phyloP scores from a whole-genome alignment of 2,113 vertebrate species.

The Holacanthus passer region DNA sequence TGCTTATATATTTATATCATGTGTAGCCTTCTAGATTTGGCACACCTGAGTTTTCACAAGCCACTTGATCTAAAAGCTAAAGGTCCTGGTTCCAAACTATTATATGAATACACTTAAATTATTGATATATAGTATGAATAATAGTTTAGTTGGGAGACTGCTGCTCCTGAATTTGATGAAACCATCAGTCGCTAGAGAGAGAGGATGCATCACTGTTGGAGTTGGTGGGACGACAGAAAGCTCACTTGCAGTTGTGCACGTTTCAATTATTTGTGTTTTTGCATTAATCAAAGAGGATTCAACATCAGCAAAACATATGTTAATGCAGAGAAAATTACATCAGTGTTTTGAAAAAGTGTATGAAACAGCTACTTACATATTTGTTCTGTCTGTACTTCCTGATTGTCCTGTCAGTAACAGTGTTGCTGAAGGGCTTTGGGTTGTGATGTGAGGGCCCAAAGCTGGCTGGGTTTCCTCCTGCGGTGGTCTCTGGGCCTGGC shows the following conservation, averaged over 20 bases:
- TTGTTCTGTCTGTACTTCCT: neutral
- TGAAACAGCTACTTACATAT: neutral
- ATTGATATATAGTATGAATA: neutral
- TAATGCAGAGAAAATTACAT: no score
- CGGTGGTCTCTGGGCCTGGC: neutral
- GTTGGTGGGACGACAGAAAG: neutral
- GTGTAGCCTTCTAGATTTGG: no score
- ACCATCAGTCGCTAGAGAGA: neutral
- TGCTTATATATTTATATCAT: no score
- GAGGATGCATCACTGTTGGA: no score
- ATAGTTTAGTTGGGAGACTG: neutral
- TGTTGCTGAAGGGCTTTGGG: slow-evolving; percentile 20
- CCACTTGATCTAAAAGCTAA: no score
- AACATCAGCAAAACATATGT: neutral
- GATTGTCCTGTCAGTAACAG: slow-evolving; percentile 6
- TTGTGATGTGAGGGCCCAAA: neutral
- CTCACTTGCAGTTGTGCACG: no score
- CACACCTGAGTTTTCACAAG: neutral
- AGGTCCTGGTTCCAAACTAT: no score
- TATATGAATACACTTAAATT: neutral
- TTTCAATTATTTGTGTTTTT: neutral
- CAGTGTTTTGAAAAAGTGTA: neutral
- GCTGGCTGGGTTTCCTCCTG: slow-evolving; percentile 21
- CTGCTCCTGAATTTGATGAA: no score
- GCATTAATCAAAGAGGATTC: no score